phyloP scores from a whole-genome alignment of 1,140 invertebrate genomes.

The Nasonia longicornis region DNA sequence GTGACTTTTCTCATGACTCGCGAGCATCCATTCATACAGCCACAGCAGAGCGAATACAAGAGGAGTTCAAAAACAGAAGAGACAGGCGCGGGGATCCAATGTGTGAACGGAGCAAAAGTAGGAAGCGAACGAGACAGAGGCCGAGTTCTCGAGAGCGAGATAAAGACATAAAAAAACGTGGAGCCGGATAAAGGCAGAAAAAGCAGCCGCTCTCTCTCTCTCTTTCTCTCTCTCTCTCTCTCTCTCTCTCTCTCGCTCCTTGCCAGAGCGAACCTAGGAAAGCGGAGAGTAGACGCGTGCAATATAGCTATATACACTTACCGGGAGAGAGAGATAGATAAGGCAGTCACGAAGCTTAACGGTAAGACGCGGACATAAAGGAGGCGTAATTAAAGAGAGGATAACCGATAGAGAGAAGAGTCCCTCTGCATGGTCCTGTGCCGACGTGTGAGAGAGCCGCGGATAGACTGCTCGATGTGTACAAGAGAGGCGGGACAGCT shows the following conservation, averaged over 20 bases:
- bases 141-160: not conserved
- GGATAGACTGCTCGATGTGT: not conserved
- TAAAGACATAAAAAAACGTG: not conserved
- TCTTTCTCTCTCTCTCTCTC: no score
- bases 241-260: not conserved
- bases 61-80: not conserved
- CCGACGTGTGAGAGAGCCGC: not conserved
- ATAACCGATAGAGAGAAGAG: constrained; percentile 15
- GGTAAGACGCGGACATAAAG: constrained; percentile 40
- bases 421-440: not conserved
- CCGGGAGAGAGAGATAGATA: constrained; percentile 29
- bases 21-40: no score
- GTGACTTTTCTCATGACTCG: constrained; percentile 6
- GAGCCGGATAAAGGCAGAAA: not conserved
- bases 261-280: not conserved
- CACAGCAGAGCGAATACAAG: no score
- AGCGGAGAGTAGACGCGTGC: not conserved
- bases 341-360: constrained; percentile 35
- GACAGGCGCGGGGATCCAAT: not conserved
- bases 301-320: not conserved
- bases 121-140: not conserved
- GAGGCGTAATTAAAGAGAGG: constrained; percentile 44
- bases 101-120: not conserved
- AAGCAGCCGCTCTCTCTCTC: no score
- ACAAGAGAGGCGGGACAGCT: not conserved